These are phyloP conservation scores for Perca flavescens DNA, from an alignment of 2,113 vertebrate genomes.

Conservation along the genomic window DNA sequence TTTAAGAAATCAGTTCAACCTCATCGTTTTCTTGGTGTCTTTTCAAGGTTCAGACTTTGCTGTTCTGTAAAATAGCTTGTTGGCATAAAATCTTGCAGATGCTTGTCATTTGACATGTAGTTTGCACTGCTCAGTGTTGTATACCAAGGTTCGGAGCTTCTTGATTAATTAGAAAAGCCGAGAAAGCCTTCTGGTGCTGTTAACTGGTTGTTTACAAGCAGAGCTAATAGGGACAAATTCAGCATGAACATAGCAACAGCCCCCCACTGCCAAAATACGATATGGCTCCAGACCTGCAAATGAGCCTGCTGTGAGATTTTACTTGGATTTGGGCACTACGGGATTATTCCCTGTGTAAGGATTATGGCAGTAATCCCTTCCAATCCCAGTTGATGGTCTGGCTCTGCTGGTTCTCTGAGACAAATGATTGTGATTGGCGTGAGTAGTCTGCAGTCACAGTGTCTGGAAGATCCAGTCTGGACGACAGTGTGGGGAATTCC, in stretches of 20 bases:
- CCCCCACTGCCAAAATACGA: conserved; percentile 40
- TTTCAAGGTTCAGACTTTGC: background rate
- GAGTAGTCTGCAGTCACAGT: conserved; percentile 52
- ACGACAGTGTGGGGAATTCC: conserved; percentile 63
- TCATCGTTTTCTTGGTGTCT: background rate
- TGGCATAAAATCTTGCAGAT: background rate
- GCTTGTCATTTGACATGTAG: background rate
- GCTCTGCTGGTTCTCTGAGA: conserved; percentile 54
- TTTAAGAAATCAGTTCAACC: conserved; percentile 29
- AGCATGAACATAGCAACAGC: conserved; percentile 60
- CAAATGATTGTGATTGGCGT: conserved; percentile 58
- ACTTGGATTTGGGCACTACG: conserved; percentile 69
- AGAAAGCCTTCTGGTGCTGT: background rate
- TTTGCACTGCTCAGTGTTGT: background rate
- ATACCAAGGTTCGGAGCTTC: background rate
- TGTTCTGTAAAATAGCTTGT: background rate
- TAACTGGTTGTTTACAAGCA: conserved; percentile 48
- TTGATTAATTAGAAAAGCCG: conserved; percentile 36
- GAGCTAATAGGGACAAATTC: conserved; percentile 59
- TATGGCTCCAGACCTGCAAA: conserved; percentile 57
- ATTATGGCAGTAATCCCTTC: conserved; percentile 73
- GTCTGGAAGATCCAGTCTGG: conserved; percentile 58
- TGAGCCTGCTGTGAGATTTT: conserved; percentile 69
- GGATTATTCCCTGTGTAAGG: conserved; percentile 73
- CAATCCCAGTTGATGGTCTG: conserved; percentile 70